Percentiles rank a stretch among this genome's conserved stretches.
Conservation (phyloP, 2,113 vertebrate genomes). For the Terrapene triunguis region DNA sequence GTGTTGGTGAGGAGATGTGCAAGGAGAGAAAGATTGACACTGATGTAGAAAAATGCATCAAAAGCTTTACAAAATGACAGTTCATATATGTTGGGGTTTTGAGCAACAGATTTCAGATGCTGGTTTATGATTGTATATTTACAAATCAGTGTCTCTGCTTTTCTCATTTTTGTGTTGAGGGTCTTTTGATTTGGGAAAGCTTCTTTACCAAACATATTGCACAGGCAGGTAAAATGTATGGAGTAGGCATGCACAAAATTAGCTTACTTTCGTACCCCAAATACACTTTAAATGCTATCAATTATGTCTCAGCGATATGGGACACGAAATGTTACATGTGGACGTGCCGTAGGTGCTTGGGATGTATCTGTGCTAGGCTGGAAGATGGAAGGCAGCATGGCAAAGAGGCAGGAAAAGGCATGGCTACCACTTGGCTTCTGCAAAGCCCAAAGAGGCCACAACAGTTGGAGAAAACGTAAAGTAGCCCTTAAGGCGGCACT, state of each 20-base stretch:
- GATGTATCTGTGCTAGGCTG: background rate
- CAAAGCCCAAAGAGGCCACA: background rate
- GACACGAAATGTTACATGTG: background rate
- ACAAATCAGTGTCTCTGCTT: background rate
- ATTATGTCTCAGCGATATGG: background rate
- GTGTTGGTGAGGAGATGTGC: background rate
- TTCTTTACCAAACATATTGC: background rate
- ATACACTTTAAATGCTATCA: background rate
- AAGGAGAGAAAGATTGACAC: background rate
- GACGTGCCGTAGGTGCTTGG: background rate
- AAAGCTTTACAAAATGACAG: background rate
- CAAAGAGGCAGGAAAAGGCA: background rate
- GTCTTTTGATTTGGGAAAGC: background rate
- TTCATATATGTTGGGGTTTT: background rate
- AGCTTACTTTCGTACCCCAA: accelerated
- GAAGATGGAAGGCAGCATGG: background rate
- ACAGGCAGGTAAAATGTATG: background rate
- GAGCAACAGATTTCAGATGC: background rate
- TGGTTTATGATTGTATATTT: background rate
- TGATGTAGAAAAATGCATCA: background rate
- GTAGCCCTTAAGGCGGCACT: background rate
- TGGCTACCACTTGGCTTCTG: background rate
- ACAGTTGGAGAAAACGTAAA: background rate
- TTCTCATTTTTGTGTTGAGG: background rate
- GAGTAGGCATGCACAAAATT: background rate